Base-by-base conservation (phyloP, 2,797 vertebrate species). In the Rhincodon typus region DNA sequence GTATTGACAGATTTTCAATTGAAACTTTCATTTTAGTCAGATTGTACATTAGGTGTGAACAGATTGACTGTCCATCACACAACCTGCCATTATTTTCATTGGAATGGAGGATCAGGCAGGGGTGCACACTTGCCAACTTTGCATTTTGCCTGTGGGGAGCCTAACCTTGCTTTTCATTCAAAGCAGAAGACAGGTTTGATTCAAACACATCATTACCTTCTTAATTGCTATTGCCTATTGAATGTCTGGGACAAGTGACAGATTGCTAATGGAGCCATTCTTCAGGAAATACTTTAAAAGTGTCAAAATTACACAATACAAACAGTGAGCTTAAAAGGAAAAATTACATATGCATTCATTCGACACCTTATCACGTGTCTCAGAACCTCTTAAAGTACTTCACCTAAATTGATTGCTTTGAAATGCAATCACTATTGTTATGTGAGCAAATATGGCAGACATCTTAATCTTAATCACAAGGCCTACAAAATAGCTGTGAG, bases 211-310 rank as follows among this genome's bases (percentile, higher is more conserved):
- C 86, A 27, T 57, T 34, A 34, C 50, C 50, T 34, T 57, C 87
- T 88, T 88, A 88, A 53, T 62, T 88, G 87, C 86, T 88, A 12
- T n/a, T 25, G 38, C 42, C 42, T 84, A 84, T 84, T 84, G 82
- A 84, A 84, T 46, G 82, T 10, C 21, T 84, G 82, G 46, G 82
- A 84, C 82, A 25, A 84, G 17, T 84, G 82, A 82, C 79, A 82
- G 79, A 84, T 84, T 84, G 82, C 23, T 84, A 42, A 84, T 42
- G 38, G 82, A 84, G 82, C 46, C 38, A 84, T 88, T 88, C 86
- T 88, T 12, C 38, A 88, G 50, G 50, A 88, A 88, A 88, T 53
- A 34, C 53, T 88, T 88, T 50, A 5, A 88, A 87, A 53, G 86
- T 46, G 50, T 88, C 50, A 88, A 88, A 57, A 34, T 57, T 88